Base-by-base conservation (phyloP, 1,140 invertebrate species). In the Philotrypesis tridentata region DNA sequence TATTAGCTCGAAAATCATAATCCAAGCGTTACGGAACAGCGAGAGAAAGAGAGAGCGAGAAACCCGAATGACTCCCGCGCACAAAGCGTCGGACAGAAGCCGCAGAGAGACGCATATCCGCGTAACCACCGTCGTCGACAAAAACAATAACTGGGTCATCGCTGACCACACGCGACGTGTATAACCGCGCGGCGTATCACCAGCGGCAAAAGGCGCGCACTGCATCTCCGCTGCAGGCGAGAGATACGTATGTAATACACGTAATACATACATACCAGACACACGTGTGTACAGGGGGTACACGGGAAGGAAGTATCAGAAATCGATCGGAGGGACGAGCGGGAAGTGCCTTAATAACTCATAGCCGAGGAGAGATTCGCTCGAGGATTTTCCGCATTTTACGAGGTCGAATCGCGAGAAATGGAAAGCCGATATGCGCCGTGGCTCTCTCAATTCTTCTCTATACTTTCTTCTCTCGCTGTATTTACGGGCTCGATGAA, bases 321-420 rank as follows among this genome's bases (percentile, higher is more conserved):
- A 29, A 48, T 75, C 79, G 80, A 81, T 79, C 60, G 75, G 27
- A 79, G 79, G 63, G 77, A 82, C 43, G 75, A 72, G 2, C 73
- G 55, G 9, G 43, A 80, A 82, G 55, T 60, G 79, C 65, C n/a
- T 77, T 70, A 67, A 72, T 77, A 85, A 79, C 63, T 79, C 77
- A 79, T 72, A 79, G 68, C 77, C 79, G 70, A 76, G 37, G 70
- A 43, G 33, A 74, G 74, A 84, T 82, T 80, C 48, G n/a, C 21
- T 55, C 67, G 76, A 40, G 75, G 78, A 72, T 82, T 76, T 65
- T 27, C 48, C 48, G 12, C 25, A 65, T 65, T 80, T 70, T 71
- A 37, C 14, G 65, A 71, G 65, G 78, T 33, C 74, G 17, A 77
- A 85, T 84, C 68, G 77, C 37, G 63, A 73, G 60, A 79, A 33